phyloP scores from a whole-genome alignment of 2,888 invertebrate species.

The Drosophila diplacantha region DNA sequence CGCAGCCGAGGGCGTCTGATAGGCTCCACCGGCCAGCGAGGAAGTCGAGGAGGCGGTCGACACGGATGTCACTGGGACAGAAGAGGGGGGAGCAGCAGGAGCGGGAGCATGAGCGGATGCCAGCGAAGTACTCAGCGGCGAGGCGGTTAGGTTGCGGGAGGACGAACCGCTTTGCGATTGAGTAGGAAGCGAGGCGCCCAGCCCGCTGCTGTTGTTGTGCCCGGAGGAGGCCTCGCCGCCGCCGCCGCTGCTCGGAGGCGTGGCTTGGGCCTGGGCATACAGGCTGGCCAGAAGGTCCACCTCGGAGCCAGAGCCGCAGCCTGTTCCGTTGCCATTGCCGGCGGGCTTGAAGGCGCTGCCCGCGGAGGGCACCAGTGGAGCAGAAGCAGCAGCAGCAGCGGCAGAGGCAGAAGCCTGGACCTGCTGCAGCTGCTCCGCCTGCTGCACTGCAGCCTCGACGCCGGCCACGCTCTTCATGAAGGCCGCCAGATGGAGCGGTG shows the following conservation, averaged over 20 bases:
- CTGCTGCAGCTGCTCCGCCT: slow-evolving; percentile 60
- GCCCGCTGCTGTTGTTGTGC: slow-evolving; percentile 70
- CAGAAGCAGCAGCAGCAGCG: slow-evolving; percentile 16
- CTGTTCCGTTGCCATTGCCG: slow-evolving; percentile 70
- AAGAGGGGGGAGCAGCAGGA: slow-evolving; percentile 44
- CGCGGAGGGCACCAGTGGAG: slow-evolving; percentile 71
- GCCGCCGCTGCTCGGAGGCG: slow-evolving; percentile 28
- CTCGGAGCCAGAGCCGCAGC: slow-evolving; percentile 48
- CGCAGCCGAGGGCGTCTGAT: slow-evolving; percentile 64
- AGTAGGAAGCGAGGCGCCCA: slow-evolving; percentile 71
- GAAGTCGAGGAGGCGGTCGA: slow-evolving; percentile 66
- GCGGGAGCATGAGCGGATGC: slow-evolving; percentile 63
- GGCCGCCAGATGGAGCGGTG: slow-evolving; percentile 74
- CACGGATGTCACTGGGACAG: slow-evolving; percentile 42
- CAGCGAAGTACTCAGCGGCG: slow-evolving; percentile 70
- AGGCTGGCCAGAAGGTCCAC: slow-evolving; percentile 70
- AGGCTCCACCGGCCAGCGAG: slow-evolving; percentile 63
- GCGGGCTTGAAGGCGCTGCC: slow-evolving; percentile 74
- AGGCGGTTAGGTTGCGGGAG: slow-evolving; percentile 70
- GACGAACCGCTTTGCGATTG: slow-evolving; percentile 72
- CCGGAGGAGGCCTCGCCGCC: slow-evolving; percentile 30
- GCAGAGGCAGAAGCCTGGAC: slow-evolving; percentile 31
- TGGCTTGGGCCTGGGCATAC: slow-evolving; percentile 53
- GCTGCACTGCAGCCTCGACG: slow-evolving; percentile 72
- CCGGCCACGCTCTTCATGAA: slow-evolving; percentile 75